phyloP scores from a whole-genome alignment of 1,140 invertebrate species.

The Monochamus saltuarius region DNA sequence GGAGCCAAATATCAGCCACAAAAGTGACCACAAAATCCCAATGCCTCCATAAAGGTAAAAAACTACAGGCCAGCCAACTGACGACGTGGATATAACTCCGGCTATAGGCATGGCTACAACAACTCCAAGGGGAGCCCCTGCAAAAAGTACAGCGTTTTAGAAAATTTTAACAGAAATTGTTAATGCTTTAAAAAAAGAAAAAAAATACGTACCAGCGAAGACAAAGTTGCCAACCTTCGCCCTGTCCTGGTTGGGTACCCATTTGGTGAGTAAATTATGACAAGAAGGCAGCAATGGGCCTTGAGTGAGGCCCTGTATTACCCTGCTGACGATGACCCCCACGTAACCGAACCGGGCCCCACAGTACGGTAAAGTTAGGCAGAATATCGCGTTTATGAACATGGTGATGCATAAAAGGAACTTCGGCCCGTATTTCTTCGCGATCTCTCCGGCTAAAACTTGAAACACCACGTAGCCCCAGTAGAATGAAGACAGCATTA shows the following conservation, averaged over 20 bases:
- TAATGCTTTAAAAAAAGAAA: too few relatives aligned
- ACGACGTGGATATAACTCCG: constrained; percentile 64
- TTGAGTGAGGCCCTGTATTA: constrained; percentile 26
- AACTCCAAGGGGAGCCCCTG: constrained; percentile 23
- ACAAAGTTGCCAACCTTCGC: constrained; percentile 7
- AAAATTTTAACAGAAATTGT: constrained; percentile 51
- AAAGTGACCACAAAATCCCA: constrained; percentile 60
- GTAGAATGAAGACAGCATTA: constrained; percentile 67
- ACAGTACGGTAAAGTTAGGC: constrained; percentile 37
- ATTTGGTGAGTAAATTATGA: constrained; percentile 23
- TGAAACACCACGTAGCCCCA: constrained; percentile 59
- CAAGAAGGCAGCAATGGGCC: constrained; percentile 26
- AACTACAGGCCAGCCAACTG: constrained; percentile 73
- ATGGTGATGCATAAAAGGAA: constrained; percentile 62
- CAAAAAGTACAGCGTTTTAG: constrained; percentile 6
- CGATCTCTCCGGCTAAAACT: constrained; percentile 68
- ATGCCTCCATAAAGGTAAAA: constrained; percentile 74
- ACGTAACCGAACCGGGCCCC: constrained; percentile 17
- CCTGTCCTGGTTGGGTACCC: constrained; percentile 23
- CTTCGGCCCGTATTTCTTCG: constrained; percentile 64
- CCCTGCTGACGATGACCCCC: constrained; percentile 24
- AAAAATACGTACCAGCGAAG: constrained; percentile 54
- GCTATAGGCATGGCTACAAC: constrained; percentile 65
- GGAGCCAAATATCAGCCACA: constrained; percentile 64
- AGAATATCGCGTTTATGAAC: constrained; percentile 52